phyloP scores from a whole-genome alignment of 2,888 invertebrate genomes.

The Cactoblastis cactorum region DNA sequence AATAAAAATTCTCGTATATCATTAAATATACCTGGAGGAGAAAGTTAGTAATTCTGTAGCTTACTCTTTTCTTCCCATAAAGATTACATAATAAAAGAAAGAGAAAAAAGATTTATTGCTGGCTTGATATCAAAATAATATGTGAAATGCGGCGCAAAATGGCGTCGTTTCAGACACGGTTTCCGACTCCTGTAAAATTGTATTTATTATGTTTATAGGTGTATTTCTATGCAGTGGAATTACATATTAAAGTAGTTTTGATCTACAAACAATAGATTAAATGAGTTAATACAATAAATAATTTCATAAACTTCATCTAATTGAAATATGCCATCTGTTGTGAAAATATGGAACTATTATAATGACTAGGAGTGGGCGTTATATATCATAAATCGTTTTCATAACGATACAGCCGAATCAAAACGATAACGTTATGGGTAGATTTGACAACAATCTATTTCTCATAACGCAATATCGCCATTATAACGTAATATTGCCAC shows the following conservation, averaged over 20 bases:
- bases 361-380: no score
- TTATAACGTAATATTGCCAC: no score
- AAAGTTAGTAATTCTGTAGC: constrained; percentile 57
- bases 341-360: no score
- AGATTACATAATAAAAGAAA: constrained; percentile 35
- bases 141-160: constrained; percentile 62
- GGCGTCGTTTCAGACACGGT: constrained; percentile 48
- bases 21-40: constrained; percentile 49
- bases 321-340: no score
- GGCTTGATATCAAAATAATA: constrained; percentile 25
- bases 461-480: no score
- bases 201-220: background rate
- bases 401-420: no score
- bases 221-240: background rate
- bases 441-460: no score
- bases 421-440: no score
- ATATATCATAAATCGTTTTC: no score
- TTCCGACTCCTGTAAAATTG: background rate
- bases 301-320: no score
- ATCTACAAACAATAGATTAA: no score
- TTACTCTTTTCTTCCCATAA: constrained; percentile 47
- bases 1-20: constrained; percentile 48
- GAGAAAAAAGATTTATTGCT: constrained; percentile 48
- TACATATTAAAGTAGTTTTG: background rate
- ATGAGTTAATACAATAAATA: no score